Evolutionary conservation across 2,888 invertebrate genomes (phyloP).

Genomic region (Pherbina coryleti): DNA sequence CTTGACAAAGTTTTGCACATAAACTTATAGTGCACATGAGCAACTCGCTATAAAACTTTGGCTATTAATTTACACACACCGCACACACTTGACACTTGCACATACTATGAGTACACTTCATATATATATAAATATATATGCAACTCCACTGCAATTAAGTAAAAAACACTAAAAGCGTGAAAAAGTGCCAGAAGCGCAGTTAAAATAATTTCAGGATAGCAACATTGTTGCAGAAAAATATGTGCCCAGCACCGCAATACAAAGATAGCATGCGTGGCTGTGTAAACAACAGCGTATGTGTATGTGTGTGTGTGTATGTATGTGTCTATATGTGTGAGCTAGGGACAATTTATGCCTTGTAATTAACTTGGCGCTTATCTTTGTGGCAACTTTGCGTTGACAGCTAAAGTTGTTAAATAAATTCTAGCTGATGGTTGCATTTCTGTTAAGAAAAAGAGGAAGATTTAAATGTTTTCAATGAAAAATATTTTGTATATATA

Average conservation of each 20-base stretch:
- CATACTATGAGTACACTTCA: conserved; percentile 5
- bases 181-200: conserved; percentile 16
- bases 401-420: conserved; percentile 1
- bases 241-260: background rate
- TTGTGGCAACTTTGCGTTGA: conserved; percentile 19
- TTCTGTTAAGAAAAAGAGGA: background rate
- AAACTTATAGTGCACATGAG: conserved; percentile 19
- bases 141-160: conserved; percentile 13
- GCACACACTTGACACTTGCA: conserved; percentile 11
- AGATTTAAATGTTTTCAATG: no score
- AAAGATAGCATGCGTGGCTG: background rate
- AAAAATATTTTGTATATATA: no score
- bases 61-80: conserved; percentile 40
- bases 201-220: conserved; percentile 20
- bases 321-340: background rate
- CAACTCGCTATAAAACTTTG: conserved; percentile 27
- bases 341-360: conserved; percentile 3
- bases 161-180: conserved; percentile 10
- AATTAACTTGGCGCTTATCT: conserved; percentile 30
- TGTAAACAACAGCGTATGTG: background rate
- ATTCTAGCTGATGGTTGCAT: background rate
- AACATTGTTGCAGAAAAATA: conserved; percentile 26
- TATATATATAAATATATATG: background rate
- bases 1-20: conserved; percentile 30
- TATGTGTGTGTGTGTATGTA: conserved; percentile 6